These are phyloP conservation scores for Zoanthus solanderi DNA, from an alignment of 92 coral and sea anemone genomes.

Conservation along the genomic window DNA sequence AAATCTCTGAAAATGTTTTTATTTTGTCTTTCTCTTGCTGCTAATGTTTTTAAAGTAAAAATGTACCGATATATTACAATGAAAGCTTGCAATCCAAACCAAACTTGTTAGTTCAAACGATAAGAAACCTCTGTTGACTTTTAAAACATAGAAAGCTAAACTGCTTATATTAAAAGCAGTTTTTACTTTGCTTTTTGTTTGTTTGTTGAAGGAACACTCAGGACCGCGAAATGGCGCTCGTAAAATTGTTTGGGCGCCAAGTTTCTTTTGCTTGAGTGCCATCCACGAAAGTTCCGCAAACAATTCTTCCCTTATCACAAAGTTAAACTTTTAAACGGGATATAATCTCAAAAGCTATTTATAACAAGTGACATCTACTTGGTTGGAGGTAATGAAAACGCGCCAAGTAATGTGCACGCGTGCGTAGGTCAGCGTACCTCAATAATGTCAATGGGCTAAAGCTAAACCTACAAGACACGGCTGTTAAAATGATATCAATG, in stretches of 20 bases:
- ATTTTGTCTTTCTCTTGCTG: slow-evolving; percentile 32
- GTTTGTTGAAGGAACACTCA: slow-evolving; percentile 23
- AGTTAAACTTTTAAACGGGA: slow-evolving; percentile 25
- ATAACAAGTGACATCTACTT: neutral
- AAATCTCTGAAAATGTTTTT: slow-evolving; percentile 30
- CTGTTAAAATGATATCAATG: neutral
- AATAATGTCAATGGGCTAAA: neutral
- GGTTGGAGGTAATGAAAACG: slow-evolving; percentile 5
- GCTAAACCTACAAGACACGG: neutral
- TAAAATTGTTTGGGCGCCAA: slow-evolving; percentile 51
- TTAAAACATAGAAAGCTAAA: slow-evolving; percentile 10
- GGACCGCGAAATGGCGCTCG: slow-evolving; percentile 10
- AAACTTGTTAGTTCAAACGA: slow-evolving; percentile 19
- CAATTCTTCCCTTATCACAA: slow-evolving; percentile 21
- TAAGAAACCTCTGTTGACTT: slow-evolving; percentile 18
- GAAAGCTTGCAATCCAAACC: neutral
- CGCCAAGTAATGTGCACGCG: neutral
- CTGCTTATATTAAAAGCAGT: slow-evolving; percentile 38
- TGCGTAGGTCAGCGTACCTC: neutral
- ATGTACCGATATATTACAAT: slow-evolving; percentile 21
- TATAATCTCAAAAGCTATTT: slow-evolving; percentile 37
- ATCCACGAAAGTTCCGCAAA: slow-evolving; percentile 36
- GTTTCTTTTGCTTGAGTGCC: slow-evolving; percentile 40
- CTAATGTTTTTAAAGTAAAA: neutral
- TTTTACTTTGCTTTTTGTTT: neutral